Percentiles rank a stretch among this genome's conserved stretches.
Conservation (phyloP, 2,113 vertebrate genomes). For the Galbula dea region DNA sequence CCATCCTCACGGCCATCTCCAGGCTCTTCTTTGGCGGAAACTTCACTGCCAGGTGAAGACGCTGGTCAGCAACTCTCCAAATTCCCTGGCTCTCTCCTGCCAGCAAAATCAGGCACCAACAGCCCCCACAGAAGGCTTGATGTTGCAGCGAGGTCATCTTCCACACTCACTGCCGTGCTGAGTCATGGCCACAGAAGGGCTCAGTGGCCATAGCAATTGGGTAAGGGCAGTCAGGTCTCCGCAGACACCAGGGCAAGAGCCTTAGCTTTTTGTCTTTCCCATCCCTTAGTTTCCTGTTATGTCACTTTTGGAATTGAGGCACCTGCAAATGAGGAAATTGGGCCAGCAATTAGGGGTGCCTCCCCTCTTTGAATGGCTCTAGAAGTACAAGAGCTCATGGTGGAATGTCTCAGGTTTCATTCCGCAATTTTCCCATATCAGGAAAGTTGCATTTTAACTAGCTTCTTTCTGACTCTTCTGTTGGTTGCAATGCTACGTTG, state of each 20-base stretch:
- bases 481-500: not conserved
- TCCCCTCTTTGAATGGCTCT: not conserved
- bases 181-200: not conserved
- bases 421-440: not conserved
- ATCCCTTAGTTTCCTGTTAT: not conserved
- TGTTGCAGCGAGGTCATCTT: not conserved
- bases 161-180: not conserved
- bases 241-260: accelerated
- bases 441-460: not conserved
- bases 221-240: not conserved
- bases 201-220: not conserved
- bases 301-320: not conserved
- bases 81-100: not conserved
- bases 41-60: not conserved
- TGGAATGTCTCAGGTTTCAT: not conserved
- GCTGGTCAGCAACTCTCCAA: not conserved
- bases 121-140: not conserved
- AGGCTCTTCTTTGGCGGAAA: not conserved
- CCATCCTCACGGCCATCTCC: not conserved
- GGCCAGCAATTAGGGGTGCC: not conserved
- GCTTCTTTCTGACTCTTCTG: not conserved
- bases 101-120: not conserved
- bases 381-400: not conserved
- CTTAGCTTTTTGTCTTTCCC: not conserved
- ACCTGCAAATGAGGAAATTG: not conserved